Conservation (phyloP, 2,113 vertebrate genomes). For the Trematocara unimaculatum region DNA sequence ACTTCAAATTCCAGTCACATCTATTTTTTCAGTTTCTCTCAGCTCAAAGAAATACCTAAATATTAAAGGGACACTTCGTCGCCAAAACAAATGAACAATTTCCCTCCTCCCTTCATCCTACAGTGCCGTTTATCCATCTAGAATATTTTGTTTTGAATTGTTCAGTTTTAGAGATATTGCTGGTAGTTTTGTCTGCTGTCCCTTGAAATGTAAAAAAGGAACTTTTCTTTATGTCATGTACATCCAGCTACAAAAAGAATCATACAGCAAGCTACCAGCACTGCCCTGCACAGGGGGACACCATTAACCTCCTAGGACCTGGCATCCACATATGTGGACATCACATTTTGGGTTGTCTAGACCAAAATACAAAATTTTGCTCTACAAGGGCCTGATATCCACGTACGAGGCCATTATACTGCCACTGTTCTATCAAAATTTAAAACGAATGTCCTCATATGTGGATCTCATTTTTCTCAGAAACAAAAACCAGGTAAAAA, state of each 20-base stretch:
- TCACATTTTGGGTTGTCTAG: too few relatives aligned
- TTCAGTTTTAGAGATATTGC: not conserved
- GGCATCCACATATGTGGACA: too few relatives aligned
- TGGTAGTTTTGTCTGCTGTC: not conserved
- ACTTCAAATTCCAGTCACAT: not conserved
- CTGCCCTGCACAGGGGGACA: not conserved
- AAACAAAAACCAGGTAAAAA: too few relatives aligned
- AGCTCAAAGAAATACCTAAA: not conserved
- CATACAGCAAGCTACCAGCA: not conserved
- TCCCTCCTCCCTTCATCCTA: not conserved
- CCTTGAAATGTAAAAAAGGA: not conserved
- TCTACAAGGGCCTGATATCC: too few relatives aligned
- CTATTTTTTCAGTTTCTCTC: not conserved
- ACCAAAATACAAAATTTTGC: too few relatives aligned
- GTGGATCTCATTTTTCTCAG: too few relatives aligned
- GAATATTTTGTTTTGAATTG: not conserved
- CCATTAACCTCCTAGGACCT: not conserved
- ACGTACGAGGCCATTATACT: too few relatives aligned
- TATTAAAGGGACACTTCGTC: not conserved
- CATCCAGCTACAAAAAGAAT: not conserved
- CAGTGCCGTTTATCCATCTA: fast-evolving
- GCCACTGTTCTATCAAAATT: too few relatives aligned
- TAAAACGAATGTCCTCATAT: too few relatives aligned
- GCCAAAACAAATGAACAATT: not conserved
- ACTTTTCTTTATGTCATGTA: not conserved